Percentiles rank a stretch among this genome's conserved stretches.
Evolutionary conservation across 2,113 vertebrate species (phyloP).

Genomic region (Otus sunia): DNA sequence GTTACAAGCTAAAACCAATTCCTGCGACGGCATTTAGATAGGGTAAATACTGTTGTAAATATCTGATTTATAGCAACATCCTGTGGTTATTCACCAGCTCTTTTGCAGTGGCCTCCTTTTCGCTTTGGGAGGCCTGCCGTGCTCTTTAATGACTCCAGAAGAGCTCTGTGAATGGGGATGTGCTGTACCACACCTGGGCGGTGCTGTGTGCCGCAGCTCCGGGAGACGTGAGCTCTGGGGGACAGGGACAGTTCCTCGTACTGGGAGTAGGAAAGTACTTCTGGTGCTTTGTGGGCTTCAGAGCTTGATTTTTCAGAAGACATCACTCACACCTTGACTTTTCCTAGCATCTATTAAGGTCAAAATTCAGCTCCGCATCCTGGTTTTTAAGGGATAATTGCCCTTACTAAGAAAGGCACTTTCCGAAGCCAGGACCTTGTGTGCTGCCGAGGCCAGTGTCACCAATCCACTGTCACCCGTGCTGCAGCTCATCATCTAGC

Average conservation of each 20-base stretch:
- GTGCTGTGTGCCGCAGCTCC: fast-evolving
- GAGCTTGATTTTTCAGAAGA: not conserved
- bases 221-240: not conserved
- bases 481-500: not conserved
- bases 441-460: fast-evolving
- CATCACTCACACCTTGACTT: not conserved
- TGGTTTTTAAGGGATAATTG: not conserved
- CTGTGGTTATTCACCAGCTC: slow-evolving; percentile 25
- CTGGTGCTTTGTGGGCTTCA: not conserved
- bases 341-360: not conserved
- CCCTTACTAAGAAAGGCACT: not conserved
- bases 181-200: not conserved
- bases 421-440: not conserved
- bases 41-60: slow-evolving; percentile 52
- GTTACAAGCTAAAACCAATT: slow-evolving; percentile 52
- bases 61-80: slow-evolving; percentile 15
- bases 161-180: not conserved
- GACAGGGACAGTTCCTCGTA: not conserved
- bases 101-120: slow-evolving; percentile 12
- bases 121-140: not conserved
- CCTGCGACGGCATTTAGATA: slow-evolving; percentile 38
- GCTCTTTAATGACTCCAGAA: not conserved
- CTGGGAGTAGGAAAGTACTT: fast-evolving
- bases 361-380: not conserved
- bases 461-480: fast-evolving